phyloP scores from a whole-genome alignment of 2,113 vertebrate species.

The Triplophysa tibetana region DNA sequence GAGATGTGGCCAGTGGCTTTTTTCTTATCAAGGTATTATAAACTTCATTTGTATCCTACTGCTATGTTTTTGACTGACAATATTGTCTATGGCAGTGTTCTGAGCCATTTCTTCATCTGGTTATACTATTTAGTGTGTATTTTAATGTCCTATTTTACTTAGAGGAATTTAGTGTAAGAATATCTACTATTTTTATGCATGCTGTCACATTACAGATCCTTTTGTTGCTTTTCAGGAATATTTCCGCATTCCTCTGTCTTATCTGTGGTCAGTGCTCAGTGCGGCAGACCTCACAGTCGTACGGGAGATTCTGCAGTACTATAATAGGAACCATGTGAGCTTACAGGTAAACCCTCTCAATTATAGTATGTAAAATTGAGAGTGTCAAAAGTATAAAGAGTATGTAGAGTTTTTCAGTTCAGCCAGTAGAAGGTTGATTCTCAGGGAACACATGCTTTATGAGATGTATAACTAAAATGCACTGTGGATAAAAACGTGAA shows the following conservation, averaged over 20 bases:
- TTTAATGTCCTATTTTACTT: neutral
- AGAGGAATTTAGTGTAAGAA: neutral
- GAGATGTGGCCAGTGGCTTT: slow-evolving; percentile 56
- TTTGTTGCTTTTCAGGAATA: slow-evolving; percentile 67
- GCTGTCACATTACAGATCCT: neutral
- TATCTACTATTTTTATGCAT: neutral
- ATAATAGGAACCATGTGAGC: slow-evolving; percentile 59
- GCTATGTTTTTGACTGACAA: neutral
- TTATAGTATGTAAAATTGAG: neutral
- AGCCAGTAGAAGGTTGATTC: no score
- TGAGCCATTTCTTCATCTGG: neutral
- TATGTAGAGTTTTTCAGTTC: no score
- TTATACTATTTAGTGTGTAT: neutral
- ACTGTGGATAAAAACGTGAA: no score
- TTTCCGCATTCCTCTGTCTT: slow-evolving; percentile 64
- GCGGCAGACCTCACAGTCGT: slow-evolving; percentile 62
- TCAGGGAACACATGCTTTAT: no score
- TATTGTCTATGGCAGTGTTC: neutral
- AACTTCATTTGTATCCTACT: neutral
- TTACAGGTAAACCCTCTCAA: slow-evolving; percentile 62
- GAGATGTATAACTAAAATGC: no score
- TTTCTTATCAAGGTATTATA: slow-evolving; percentile 69
- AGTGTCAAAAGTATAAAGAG: neutral
- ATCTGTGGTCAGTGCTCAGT: slow-evolving; percentile 64
- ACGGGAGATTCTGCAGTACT: slow-evolving; percentile 72